A percentile compares a stretch with the other conserved stretches of the same genome.
phyloP scores from a whole-genome alignment of 1,140 invertebrate genomes.

The Phthorimaea operculella region DNA sequence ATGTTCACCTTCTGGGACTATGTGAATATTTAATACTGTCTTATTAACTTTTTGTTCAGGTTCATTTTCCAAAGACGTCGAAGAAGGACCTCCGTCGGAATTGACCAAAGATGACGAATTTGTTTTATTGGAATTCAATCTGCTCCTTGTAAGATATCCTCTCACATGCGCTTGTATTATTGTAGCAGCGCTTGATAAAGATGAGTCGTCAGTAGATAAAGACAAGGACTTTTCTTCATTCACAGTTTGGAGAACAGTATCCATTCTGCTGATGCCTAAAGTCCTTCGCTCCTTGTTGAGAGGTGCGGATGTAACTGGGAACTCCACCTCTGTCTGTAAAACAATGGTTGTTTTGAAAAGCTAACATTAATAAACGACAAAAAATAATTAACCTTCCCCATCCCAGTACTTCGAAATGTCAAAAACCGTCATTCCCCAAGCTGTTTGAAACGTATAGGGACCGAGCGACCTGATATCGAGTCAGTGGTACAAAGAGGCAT shows the following conservation, averaged over 20 bases:
- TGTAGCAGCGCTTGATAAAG: constrained; percentile 57
- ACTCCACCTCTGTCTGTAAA: constrained; percentile 33
- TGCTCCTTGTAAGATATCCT: constrained; percentile 55
- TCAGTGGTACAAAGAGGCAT: too few relatives aligned
- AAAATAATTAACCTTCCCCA: too few relatives aligned
- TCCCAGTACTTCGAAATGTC: too few relatives aligned
- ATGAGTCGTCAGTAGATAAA: constrained; percentile 58
- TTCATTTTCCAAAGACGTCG: constrained; percentile 35
- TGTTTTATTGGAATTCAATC: constrained; percentile 43
- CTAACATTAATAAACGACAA: not conserved
- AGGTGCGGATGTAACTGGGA: constrained; percentile 17
- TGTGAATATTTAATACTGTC: constrained; percentile 58
- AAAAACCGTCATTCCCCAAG: too few relatives aligned
- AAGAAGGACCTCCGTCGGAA: constrained; percentile 31
- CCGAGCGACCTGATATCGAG: too few relatives aligned
- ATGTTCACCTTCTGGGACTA: constrained; percentile 45
- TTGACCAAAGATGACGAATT: constrained; percentile 39
- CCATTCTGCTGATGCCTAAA: constrained; percentile 50
- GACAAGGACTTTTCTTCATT: constrained; percentile 64
- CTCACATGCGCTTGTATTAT: constrained; percentile 57
- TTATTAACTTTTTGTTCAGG: constrained; percentile 39
- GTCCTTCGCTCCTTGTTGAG: constrained; percentile 38
- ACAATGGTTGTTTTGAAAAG: not conserved
- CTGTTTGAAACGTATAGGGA: too few relatives aligned
- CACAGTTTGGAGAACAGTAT: constrained; percentile 59